Evolutionary conservation across 2,888 invertebrate species (phyloP), one percentile per base, ranked within the genome.

Genomic region (Erpobdella octoculata): DNA sequence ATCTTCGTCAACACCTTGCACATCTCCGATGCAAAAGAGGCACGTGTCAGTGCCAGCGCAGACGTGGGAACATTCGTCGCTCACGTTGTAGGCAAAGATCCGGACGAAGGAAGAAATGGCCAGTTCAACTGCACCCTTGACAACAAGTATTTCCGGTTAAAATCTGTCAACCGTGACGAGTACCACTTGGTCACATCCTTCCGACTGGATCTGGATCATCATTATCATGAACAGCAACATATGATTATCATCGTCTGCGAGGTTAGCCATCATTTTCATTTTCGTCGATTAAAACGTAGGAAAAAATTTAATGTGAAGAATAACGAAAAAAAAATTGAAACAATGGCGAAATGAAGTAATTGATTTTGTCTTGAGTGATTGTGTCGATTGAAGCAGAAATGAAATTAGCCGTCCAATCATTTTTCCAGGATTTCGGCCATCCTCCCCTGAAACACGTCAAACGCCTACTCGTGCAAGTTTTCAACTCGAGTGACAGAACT

Each of bases 81-180:
- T 5, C 77, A 79, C 70, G 77, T 81, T 68, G 77, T 74, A 6
- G 81, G 81, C 0, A 74, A 73, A 31, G 82, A 82, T 73, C 76
- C 76, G 2, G 82, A 82, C 74, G 76, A 77, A 9, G 81, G 81
- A 9, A 72, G 73, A 68, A 81, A 80, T 71, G 81, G 81, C 0
- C 76, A 77, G 9, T 78, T 81, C 25, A 78, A 79, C 0, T 82
- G 81, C 74, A 79, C 78, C 73, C 77, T 81, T 21, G 77, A 80
- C 18, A 79, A 71, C 33, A 38, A 36, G 35, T 59, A 61, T 41
- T 71, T 74, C 48, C 58, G 62, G 21, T 70, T 74, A 41, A 33
- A 66, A 31, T 35, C 71, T 35, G 38, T 72, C 38, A 67, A 72
- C 64, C 36, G 58, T 28, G 62, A 70, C 28, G 70, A 68, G n/a